phyloP scores from a whole-genome alignment of 23 tunicate genomes.

The Diplosoma virens region DNA sequence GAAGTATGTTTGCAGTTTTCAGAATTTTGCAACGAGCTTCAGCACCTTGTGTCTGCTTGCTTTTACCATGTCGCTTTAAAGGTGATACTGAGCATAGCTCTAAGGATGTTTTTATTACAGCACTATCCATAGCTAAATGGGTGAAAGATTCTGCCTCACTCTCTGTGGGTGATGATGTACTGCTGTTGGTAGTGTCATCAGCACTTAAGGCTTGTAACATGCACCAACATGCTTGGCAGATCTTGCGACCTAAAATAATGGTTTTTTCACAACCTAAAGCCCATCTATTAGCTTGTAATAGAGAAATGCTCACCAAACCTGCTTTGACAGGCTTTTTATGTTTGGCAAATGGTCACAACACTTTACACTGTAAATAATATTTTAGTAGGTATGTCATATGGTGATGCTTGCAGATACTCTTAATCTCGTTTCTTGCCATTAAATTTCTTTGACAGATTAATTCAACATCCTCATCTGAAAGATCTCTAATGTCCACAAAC shows the following conservation, averaged over 20 bases:
- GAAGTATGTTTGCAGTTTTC: slow-evolving; percentile 20
- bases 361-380: background rate
- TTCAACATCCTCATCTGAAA: background rate
- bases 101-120: slow-evolving; percentile 9
- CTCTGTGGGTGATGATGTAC: slow-evolving; percentile 21
- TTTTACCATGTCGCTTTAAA: slow-evolving; percentile 21
- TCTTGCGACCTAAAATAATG: slow-evolving; percentile 9
- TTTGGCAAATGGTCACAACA: background rate
- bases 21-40: slow-evolving; percentile 29
- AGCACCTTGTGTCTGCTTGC: slow-evolving; percentile 25
- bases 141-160: slow-evolving; percentile 12
- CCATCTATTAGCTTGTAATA: slow-evolving; percentile 20
- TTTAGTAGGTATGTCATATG: background rate
- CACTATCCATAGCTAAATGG: slow-evolving; percentile 22
- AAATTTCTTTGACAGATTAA: background rate
- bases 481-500: background rate
- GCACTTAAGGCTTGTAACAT: slow-evolving; percentile 18
- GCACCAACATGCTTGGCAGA: slow-evolving; percentile 36
- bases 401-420: too few relatives aligned
- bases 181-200: slow-evolving; percentile 20
- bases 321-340: slow-evolving; percentile 8
- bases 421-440: background rate
- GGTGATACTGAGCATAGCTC: slow-evolving; percentile 26
- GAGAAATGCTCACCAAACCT: slow-evolving; percentile 21
- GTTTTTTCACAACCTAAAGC: slow-evolving; percentile 10